These are phyloP conservation scores for Chaunax sp. DNA, from an alignment of 2,797 vertebrate species.

Conservation along the genomic window DNA sequence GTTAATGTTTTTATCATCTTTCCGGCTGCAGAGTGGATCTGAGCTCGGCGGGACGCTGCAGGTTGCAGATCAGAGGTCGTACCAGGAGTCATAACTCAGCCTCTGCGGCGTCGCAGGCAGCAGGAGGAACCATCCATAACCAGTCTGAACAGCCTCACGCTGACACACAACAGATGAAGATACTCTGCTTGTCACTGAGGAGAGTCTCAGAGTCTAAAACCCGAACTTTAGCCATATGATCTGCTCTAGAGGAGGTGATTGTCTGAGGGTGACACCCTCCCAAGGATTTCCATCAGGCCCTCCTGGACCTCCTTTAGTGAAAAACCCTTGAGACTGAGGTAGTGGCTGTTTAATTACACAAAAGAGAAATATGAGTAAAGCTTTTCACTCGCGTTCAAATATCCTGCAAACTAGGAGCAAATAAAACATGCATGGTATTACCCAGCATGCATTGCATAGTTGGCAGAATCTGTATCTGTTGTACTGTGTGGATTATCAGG, in stretches of 20 bases:
- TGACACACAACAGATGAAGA: slow-evolving; percentile 18
- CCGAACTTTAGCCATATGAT: not conserved
- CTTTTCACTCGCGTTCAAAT: too few species aligned
- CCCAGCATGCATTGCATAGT: not conserved
- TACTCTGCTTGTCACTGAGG: slow-evolving; percentile 7
- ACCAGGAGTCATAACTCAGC: slow-evolving; percentile 58
- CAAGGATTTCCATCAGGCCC: too few species aligned
- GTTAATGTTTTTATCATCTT: too few species aligned
- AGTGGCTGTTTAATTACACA: too few species aligned
- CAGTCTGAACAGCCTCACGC: slow-evolving; percentile 11
- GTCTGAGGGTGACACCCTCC: too few species aligned
- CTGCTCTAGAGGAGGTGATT: too few species aligned
- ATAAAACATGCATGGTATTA: too few species aligned
- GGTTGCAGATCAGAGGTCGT: slow-evolving; percentile 53
- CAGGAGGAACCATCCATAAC: slow-evolving; percentile 50
- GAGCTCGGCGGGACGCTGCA: slow-evolving; percentile 22
- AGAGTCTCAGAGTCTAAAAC: not conserved
- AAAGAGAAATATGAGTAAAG: too few species aligned
- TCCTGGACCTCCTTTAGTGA: too few species aligned
- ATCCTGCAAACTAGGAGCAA: too few species aligned
- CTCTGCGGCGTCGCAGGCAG: slow-evolving; percentile 19
- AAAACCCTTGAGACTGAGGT: too few species aligned
- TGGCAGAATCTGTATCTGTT: not conserved
- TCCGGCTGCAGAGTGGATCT: slow-evolving; percentile 36
- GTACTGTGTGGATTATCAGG: too few species aligned